Conservation (phyloP, 2,797 vertebrate genomes). For the Leuciscus waleckii region DNA sequence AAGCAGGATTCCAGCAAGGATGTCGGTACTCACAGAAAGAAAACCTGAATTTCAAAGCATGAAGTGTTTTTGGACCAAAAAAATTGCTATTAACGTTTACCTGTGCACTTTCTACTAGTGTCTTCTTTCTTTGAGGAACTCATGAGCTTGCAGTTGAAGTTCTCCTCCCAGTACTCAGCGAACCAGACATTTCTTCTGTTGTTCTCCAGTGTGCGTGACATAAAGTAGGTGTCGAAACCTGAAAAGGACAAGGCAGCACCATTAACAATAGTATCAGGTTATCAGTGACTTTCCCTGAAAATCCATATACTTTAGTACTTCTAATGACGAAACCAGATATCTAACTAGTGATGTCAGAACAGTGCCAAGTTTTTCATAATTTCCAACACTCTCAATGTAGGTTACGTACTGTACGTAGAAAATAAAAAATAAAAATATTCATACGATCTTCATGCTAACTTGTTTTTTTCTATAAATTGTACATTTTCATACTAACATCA, state of each 20-base stretch:
- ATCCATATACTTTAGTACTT: background rate
- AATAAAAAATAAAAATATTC: too few relatives aligned
- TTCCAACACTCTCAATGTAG: background rate
- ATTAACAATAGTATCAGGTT: background rate
- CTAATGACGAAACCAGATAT: background rate
- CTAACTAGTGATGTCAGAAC: background rate
- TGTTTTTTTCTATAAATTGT: background rate
- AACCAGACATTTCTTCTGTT: conserved; percentile 98
- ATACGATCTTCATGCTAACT: too few relatives aligned
- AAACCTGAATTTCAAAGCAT: background rate
- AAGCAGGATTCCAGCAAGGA: background rate
- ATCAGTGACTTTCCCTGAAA: background rate
- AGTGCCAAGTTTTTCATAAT: background rate
- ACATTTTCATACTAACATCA: background rate
- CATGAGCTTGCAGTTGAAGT: conserved; percentile 97
- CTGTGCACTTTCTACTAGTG: conserved; percentile 92
- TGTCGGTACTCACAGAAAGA: background rate
- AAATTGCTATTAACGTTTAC: conserved; percentile 66
- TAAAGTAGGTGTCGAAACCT: conserved; percentile 95
- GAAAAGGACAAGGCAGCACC: conserved; percentile 23
- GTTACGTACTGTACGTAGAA: too few relatives aligned
- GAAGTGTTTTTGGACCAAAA: background rate
- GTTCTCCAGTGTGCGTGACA: conserved; percentile 90
- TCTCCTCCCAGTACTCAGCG: conserved; percentile 97
- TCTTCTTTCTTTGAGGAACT: conserved; percentile 93